phyloP scores from a whole-genome alignment of 2,797 vertebrate genomes.

The Pseudochirops cupreus region DNA sequence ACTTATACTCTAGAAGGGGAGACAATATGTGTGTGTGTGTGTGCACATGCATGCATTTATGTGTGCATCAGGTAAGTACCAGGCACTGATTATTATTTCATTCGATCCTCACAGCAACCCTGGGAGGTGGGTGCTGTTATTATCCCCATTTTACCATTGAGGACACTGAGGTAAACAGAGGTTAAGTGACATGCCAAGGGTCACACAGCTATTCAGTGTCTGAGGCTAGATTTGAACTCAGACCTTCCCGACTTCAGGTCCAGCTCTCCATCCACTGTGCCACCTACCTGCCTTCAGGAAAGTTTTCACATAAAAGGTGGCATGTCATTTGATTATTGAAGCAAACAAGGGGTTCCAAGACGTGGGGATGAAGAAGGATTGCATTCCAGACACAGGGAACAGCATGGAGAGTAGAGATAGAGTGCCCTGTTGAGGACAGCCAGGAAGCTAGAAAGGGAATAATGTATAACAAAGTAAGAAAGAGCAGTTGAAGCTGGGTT shows the following conservation, averaged over 20 bases:
- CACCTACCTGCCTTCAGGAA: not conserved
- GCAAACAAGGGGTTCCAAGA: not conserved
- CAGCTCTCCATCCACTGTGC: not conserved
- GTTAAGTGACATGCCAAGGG: not conserved
- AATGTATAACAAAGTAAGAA: not conserved
- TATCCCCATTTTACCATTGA: not conserved
- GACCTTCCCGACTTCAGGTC: not conserved
- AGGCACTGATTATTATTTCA: not conserved
- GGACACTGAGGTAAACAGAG: not conserved
- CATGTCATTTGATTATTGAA: not conserved
- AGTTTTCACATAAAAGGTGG: not conserved
- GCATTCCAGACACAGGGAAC: not conserved
- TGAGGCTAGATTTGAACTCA: not conserved
- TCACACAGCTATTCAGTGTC: not conserved
- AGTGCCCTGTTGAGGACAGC: not conserved
- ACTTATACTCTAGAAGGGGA: not conserved
- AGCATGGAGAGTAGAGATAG: not conserved
- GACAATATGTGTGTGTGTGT: not conserved
- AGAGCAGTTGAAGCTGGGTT: not conserved
- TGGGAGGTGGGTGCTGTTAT: not conserved
- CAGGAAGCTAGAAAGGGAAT: not conserved
- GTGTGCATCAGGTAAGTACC: not conserved
- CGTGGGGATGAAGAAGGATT: not conserved
- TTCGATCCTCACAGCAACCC: not conserved
- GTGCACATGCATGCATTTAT: not conserved